Conservation (phyloP, 2,113 vertebrate species). For the Siniperca knerii region DNA sequence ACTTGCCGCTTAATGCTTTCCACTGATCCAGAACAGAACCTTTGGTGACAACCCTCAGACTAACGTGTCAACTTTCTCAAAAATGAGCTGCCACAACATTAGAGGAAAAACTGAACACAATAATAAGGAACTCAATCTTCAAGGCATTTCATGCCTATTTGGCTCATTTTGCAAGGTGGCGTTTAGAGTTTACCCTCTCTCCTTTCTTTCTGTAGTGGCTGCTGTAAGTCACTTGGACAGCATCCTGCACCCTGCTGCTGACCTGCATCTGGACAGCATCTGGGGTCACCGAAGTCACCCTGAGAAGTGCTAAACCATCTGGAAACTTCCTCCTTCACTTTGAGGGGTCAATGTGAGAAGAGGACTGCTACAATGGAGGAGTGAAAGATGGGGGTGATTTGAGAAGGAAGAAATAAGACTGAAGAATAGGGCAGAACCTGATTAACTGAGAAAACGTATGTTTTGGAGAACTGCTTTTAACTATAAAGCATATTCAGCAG, state of each 20-base stretch:
- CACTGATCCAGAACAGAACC: constrained; percentile 72
- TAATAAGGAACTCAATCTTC: constrained; percentile 57
- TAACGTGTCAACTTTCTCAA: constrained; percentile 52
- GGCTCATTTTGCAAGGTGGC: constrained; percentile 60
- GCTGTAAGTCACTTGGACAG: constrained; percentile 82
- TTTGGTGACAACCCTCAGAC: constrained; percentile 56
- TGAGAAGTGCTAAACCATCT: constrained; percentile 83
- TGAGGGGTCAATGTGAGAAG: constrained; percentile 48
- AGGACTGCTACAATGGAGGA: constrained; percentile 9
- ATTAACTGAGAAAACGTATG: constrained; percentile 21
- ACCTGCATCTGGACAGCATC: constrained; percentile 87
- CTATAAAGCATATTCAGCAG: constrained; percentile 25
- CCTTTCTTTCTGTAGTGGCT: constrained; percentile 46
- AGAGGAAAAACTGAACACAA: constrained; percentile 39
- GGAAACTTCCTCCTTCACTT: constrained; percentile 75
- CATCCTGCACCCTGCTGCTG: constrained; percentile 67
- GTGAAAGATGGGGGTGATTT: constrained; percentile 17
- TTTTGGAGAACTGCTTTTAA: background rate
- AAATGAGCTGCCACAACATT: constrained; percentile 58
- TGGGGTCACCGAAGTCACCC: constrained; percentile 77
- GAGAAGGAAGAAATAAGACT: background rate
- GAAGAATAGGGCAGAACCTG: background rate
- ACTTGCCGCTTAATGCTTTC: constrained; percentile 44
- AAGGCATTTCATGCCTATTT: constrained; percentile 51
- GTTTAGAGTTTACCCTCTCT: constrained; percentile 58